Percentiles rank a stretch among this genome's conserved stretches.
Conservation (phyloP, 2,113 vertebrate genomes). For the Elachura formosa region DNA sequence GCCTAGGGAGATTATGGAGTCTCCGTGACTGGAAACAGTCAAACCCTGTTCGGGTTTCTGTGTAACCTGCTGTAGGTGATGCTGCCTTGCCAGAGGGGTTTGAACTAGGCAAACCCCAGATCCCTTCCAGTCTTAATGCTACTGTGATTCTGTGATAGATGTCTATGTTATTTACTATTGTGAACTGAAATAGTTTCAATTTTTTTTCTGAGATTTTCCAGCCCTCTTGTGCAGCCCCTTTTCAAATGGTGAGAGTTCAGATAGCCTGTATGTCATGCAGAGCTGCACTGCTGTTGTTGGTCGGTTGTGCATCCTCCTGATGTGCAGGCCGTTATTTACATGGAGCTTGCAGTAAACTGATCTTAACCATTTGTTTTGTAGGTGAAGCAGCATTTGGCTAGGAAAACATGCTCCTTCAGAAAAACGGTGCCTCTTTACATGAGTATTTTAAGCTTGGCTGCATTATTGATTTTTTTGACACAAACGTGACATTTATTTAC, state of each 20-base stretch:
- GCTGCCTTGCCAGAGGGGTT: background rate
- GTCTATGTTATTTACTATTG: rapidly evolving
- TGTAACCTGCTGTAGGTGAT: background rate
- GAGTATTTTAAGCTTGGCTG: background rate
- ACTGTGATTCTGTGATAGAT: background rate
- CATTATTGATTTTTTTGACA: background rate
- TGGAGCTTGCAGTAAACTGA: background rate
- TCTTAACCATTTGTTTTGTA: background rate
- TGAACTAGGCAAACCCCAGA: background rate
- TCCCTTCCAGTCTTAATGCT: background rate
- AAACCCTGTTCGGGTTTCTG: background rate
- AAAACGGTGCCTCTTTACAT: background rate
- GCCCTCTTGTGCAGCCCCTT: rapidly evolving
- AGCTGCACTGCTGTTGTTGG: background rate
- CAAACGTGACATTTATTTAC: background rate
- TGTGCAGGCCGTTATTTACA: background rate
- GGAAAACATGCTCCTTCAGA: background rate
- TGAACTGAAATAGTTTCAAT: background rate
- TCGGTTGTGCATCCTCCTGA: background rate
- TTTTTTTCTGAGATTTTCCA: background rate
- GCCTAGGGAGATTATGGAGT: background rate
- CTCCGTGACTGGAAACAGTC: background rate
- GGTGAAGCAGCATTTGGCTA: background rate
- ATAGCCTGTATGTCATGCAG: background rate
- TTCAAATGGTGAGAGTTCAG: background rate